These are phyloP conservation scores for Andrena bicolor DNA, from an alignment of 2,888 invertebrate species.

Conservation along the genomic window DNA sequence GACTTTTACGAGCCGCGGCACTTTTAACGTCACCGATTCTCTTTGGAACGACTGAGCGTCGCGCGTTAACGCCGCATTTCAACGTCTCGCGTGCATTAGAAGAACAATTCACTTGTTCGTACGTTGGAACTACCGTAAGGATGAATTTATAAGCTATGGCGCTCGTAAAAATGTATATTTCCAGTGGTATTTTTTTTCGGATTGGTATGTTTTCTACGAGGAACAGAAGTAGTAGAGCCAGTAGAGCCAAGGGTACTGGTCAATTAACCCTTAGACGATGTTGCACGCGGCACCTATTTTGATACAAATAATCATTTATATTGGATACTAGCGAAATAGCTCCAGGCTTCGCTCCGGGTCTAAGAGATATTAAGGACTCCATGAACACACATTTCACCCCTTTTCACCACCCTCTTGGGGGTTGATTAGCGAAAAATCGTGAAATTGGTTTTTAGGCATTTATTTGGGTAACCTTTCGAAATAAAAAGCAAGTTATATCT, in stretches of 20 bases:
- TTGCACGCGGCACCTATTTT: too few relatives aligned
- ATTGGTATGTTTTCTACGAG: neutral
- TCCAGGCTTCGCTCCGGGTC: too few relatives aligned
- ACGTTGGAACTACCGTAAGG: neutral
- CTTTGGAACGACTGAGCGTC: neutral
- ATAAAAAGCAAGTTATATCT: too few relatives aligned
- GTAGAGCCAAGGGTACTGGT: neutral
- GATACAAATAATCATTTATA: too few relatives aligned
- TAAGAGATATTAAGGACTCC: too few relatives aligned
- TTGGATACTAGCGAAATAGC: too few relatives aligned
- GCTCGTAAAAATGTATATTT: neutral
- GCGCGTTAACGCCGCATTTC: neutral
- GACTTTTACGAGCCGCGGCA: slow-evolving; percentile 21
- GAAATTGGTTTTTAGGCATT: too few relatives aligned
- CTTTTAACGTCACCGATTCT: slow-evolving; percentile 24
- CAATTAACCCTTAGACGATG: neutral
- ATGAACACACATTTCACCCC: too few relatives aligned
- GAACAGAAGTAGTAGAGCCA: neutral
- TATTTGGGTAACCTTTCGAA: too few relatives aligned
- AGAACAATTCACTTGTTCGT: neutral
- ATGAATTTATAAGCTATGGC: neutral
- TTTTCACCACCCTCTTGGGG: too few relatives aligned
- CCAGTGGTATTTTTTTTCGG: neutral
- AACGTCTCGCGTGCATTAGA: neutral
- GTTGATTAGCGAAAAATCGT: too few relatives aligned